phyloP scores from a whole-genome alignment of 2,888 invertebrate species.

The Drosophila incognita region DNA sequence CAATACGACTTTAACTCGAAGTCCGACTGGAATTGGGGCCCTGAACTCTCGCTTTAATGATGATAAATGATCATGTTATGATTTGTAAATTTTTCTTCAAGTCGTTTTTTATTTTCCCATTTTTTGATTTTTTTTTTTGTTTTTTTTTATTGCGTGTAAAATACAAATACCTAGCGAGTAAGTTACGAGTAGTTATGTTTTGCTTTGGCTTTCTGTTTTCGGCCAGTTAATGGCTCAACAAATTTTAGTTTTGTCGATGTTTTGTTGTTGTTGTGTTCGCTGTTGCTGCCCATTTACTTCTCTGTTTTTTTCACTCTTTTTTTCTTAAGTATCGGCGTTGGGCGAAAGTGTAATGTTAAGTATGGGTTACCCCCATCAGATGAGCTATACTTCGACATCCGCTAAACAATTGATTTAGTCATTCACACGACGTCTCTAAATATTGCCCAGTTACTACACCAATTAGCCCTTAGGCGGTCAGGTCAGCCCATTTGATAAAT shows the following conservation, averaged over 20 bases:
- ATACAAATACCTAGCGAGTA: slow-evolving; percentile 41
- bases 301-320: neutral
- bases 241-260: slow-evolving; percentile 31
- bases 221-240: slow-evolving; percentile 40
- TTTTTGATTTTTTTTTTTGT: slow-evolving; percentile 57
- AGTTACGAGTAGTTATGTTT: slow-evolving; percentile 38
- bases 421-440: slow-evolving; percentile 28
- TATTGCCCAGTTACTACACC: slow-evolving; percentile 10
- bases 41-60: slow-evolving; percentile 71
- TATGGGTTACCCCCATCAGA: slow-evolving; percentile 19
- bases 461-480: slow-evolving; percentile 7
- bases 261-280: slow-evolving; percentile 7
- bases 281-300: slow-evolving; percentile 12
- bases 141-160: slow-evolving; percentile 66
- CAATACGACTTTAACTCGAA: slow-evolving; percentile 17
- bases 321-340: neutral
- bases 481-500: slow-evolving; percentile 2
- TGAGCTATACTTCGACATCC: slow-evolving; percentile 7
- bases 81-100: slow-evolving; percentile 78
- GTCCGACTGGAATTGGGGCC: slow-evolving; percentile 25
- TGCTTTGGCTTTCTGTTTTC: slow-evolving; percentile 26
- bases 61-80: slow-evolving; percentile 83
- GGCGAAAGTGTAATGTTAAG: slow-evolving; percentile 23
- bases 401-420: slow-evolving; percentile 35
- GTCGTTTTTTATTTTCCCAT: slow-evolving; percentile 46